phyloP scores from a whole-genome alignment of 2,113 vertebrate species.

The Coptodon bakossiorum region DNA sequence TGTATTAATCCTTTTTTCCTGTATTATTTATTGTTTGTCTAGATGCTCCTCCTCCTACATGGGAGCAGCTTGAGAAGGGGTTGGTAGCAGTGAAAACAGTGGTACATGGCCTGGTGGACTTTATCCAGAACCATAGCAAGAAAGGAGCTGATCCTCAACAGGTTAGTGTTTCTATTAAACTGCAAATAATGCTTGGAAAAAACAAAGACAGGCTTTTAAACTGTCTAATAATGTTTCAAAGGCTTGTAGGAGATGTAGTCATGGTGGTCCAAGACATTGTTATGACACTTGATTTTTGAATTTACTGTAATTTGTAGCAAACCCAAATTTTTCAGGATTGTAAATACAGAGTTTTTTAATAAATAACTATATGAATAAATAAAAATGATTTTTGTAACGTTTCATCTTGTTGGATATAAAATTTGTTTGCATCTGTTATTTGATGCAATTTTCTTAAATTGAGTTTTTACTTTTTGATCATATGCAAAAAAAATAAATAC shows the following conservation, averaged over 20 bases:
- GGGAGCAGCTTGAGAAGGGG: slow-evolving; percentile 98
- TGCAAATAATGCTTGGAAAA: not conserved
- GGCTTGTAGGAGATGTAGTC: not conserved
- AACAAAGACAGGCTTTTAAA: not conserved
- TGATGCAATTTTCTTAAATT: not conserved
- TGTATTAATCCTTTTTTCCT: not conserved
- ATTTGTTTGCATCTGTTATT: not conserved
- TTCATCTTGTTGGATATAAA: not conserved
- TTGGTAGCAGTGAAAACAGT: slow-evolving; percentile 96
- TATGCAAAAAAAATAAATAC: not conserved
- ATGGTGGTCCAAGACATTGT: not conserved
- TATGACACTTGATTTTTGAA: not conserved
- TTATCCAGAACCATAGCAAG: slow-evolving; percentile 99
- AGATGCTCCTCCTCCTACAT: slow-evolving; percentile 95
- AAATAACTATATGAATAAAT: not conserved
- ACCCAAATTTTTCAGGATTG: not conserved
- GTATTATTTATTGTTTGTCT: not conserved
- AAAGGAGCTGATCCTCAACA: slow-evolving; percentile 97
- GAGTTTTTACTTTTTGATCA: not conserved
- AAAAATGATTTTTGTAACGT: not conserved
- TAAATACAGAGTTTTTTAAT: not conserved
- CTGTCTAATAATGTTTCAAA: not conserved
- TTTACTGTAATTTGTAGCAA: not conserved
- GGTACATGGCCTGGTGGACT: slow-evolving; percentile 95
- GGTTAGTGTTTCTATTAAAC: slow-evolving; percentile 60